A percentile compares a stretch with the other conserved stretches of the same genome.
Evolutionary conservation across 2,888 invertebrate species (phyloP).

Genomic region (Macrophya alboannulata): DNA sequence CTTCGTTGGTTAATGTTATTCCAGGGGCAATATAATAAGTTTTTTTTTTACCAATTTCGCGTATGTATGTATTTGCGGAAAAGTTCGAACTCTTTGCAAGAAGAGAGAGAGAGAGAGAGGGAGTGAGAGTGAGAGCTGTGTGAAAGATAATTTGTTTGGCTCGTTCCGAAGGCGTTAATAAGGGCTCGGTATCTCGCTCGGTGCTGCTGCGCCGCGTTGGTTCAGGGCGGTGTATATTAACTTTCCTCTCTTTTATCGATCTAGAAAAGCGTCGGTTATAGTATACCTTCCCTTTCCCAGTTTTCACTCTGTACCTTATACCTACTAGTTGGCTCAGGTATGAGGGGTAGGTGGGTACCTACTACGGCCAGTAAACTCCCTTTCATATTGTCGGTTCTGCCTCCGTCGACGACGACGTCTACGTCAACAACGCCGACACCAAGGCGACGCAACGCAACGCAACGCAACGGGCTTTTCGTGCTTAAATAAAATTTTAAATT

Average conservation of each 20-base stretch:
- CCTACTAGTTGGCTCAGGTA: background rate
- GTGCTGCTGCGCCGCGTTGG: background rate
- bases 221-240: constrained; percentile 2
- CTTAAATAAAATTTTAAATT: constrained; percentile 40
- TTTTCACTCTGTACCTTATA: background rate
- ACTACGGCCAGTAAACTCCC: constrained; percentile 53
- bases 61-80: background rate
- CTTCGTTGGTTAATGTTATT: too few relatives aligned
- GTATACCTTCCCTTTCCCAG: background rate
- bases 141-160: constrained; percentile 41
- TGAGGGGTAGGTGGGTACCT: constrained; percentile 32
- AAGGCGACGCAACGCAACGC: too few relatives aligned
- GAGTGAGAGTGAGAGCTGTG: background rate
- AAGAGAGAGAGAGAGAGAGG: too few relatives aligned
- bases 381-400: constrained; percentile 15
- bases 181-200: constrained; percentile 16
- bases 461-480: background rate
- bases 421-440: constrained; percentile 54
- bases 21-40: background rate
- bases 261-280: constrained; percentile 9
- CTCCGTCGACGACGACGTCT: constrained; percentile 50
- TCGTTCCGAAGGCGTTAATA: constrained; percentile 42
- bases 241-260: constrained; percentile 40
- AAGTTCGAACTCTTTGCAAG: background rate
- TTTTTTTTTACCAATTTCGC: background rate